These are phyloP conservation scores for Octodon degus DNA, from an alignment of 2,113 vertebrate species.

Conservation along the genomic window DNA sequence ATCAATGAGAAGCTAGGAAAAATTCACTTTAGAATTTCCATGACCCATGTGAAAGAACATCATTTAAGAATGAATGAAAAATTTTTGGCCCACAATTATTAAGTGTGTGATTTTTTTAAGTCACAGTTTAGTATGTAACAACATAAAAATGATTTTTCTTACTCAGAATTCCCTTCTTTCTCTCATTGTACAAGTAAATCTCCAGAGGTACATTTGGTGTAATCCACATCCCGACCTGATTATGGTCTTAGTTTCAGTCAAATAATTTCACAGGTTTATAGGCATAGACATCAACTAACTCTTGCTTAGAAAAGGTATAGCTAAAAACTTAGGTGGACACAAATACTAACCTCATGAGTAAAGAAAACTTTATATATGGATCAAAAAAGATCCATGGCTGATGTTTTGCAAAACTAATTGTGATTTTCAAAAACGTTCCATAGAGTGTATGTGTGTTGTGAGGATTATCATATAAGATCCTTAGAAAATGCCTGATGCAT, in stretches of 20 bases:
- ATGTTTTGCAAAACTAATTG: background rate
- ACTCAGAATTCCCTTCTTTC: slow-evolving; percentile 1
- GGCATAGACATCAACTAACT: slow-evolving; percentile 31
- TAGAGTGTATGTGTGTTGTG: background rate
- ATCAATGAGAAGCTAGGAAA: background rate
- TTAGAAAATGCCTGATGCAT: slow-evolving; percentile 54
- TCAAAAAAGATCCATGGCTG: background rate
- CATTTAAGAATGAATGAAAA: slow-evolving; percentile 15
- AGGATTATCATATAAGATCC: slow-evolving; percentile 10
- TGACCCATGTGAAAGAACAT: background rate
- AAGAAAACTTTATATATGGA: background rate
- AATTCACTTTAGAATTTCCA: background rate
- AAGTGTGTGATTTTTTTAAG: background rate
- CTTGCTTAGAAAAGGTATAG: background rate
- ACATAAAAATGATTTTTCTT: slow-evolving; percentile 55
- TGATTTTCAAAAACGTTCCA: slow-evolving; percentile 40
- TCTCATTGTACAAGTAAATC: slow-evolving; percentile 22
- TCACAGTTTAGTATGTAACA: background rate
- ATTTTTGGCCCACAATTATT: background rate
- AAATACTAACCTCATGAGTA: slow-evolving; percentile 11
- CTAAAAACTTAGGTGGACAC: background rate
- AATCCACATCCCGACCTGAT: slow-evolving; percentile 9
- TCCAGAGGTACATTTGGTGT: background rate
- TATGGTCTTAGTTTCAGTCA: slow-evolving; percentile 6
- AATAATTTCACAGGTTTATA: slow-evolving; percentile 44